Evolutionary conservation across 2,888 invertebrate species (phyloP).

Genomic region (Galerucella calmariensis): DNA sequence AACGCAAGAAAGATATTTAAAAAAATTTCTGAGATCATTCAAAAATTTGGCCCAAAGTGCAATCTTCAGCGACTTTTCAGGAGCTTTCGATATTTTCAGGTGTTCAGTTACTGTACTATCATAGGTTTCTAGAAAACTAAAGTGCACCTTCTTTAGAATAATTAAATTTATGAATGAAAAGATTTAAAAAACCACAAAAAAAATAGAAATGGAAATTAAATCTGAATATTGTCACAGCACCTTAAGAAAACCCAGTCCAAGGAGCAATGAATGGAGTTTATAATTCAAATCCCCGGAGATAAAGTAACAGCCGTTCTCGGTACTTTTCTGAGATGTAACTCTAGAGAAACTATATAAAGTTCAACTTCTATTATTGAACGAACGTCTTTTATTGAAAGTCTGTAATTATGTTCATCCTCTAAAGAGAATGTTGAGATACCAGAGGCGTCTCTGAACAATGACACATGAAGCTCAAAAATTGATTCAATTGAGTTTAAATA

Average conservation of each 20-base stretch:
- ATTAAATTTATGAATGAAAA: neutral
- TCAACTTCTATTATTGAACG: constrained; percentile 41
- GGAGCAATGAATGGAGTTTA: constrained; percentile 32
- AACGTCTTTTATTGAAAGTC: constrained; percentile 37
- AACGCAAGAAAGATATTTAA: too few relatives aligned
- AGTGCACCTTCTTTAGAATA: too few relatives aligned
- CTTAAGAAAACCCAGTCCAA: constrained; percentile 8
- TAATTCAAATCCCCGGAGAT: constrained; percentile 33
- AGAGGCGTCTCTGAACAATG: constrained; percentile 12
- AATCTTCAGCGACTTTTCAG: too few relatives aligned
- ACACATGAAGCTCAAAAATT: neutral
- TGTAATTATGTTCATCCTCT: constrained; percentile 41
- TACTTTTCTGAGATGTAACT: constrained; percentile 36
- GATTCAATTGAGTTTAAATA: too few relatives aligned
- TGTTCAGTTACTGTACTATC: too few relatives aligned
- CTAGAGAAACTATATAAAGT: constrained; percentile 40
- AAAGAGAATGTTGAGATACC: constrained; percentile 38
- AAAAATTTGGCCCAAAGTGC: too few relatives aligned
- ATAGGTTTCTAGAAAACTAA: too few relatives aligned
- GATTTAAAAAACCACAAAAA: neutral
- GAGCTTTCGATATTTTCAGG: too few relatives aligned
- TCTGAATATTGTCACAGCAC: constrained; percentile 11
- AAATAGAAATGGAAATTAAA: neutral
- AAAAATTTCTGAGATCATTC: too few relatives aligned
- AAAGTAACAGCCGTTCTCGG: constrained; percentile 37